Evolutionary conservation across 2,113 vertebrate species (phyloP).

Genomic region (Telmatochromis bifrenatus): DNA sequence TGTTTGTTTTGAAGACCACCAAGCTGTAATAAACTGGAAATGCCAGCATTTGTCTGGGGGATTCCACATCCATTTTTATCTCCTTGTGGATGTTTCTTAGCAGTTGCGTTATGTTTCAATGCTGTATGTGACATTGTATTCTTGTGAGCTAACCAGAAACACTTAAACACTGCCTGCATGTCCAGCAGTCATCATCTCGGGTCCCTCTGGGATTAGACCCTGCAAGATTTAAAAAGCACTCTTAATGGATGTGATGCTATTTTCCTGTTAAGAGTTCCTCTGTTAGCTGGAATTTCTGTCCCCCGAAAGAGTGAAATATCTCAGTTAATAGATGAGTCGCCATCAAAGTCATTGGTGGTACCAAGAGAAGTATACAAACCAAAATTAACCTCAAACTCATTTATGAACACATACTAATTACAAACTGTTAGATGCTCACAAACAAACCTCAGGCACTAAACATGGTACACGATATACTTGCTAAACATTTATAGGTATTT

Average conservation of each 20-base stretch:
- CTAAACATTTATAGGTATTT: not conserved
- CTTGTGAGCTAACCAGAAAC: not conserved
- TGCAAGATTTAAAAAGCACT: not conserved
- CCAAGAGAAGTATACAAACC: not conserved
- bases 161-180: not conserved
- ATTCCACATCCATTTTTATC: not conserved
- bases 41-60: not conserved
- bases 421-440: not conserved
- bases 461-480: not conserved
- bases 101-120: not conserved
- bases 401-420: not conserved
- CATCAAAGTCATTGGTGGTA: not conserved
- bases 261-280: not conserved
- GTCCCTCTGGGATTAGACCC: not conserved
- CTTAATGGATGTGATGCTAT: conserved; percentile 3
- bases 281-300: not conserved
- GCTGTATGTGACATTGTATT: not conserved
- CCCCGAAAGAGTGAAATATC: not conserved
- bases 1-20: conserved; percentile 1
- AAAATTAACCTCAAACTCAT: not conserved
- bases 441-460: not conserved
- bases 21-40: not conserved
- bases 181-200: not conserved
- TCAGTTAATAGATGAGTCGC: not conserved
- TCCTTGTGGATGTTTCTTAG: conserved; percentile 1